A percentile compares a stretch with the other conserved stretches of the same genome.
phyloP scores from a whole-genome alignment of 2,888 invertebrate genomes.

The Aelia acuminata region DNA sequence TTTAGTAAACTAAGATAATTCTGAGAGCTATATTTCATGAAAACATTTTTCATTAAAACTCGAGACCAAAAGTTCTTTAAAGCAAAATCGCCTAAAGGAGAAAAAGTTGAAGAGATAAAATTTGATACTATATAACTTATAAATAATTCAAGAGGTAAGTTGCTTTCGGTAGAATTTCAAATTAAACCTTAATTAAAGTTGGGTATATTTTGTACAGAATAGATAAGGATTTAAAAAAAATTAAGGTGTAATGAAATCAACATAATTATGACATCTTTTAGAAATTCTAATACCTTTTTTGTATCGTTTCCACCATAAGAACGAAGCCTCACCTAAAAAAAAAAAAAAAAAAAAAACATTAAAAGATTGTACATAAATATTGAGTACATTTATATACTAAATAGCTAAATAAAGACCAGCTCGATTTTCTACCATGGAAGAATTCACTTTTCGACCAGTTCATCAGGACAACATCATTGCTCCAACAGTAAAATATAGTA shows the following conservation, averaged over 20 bases:
- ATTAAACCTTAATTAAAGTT: too few species aligned
- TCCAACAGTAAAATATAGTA: too few species aligned
- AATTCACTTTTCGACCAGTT: too few species aligned
- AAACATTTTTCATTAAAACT: background rate
- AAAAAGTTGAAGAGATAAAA: background rate
- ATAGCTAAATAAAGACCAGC: too few species aligned
- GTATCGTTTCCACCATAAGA: conserved; percentile 14
- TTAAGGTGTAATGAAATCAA: background rate
- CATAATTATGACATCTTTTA: background rate
- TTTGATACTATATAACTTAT: background rate
- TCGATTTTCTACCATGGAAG: too few species aligned
- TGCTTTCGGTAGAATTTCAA: too few species aligned
- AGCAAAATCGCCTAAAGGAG: background rate
- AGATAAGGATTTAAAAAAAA: too few species aligned
- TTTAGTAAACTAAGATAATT: background rate
- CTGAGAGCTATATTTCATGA: background rate
- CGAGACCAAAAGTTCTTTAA: background rate
- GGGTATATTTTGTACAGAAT: too few species aligned
- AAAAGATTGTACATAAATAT: background rate
- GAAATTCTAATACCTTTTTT: background rate
- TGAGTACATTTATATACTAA: too few species aligned
- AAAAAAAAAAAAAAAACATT: background rate
- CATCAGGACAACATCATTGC: too few species aligned
- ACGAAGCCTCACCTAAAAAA: conserved; percentile 33
- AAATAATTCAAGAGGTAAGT: background rate